Evolutionary conservation across 2,113 vertebrate genomes (phyloP).

Genomic region (Brachirus orientalis): DNA sequence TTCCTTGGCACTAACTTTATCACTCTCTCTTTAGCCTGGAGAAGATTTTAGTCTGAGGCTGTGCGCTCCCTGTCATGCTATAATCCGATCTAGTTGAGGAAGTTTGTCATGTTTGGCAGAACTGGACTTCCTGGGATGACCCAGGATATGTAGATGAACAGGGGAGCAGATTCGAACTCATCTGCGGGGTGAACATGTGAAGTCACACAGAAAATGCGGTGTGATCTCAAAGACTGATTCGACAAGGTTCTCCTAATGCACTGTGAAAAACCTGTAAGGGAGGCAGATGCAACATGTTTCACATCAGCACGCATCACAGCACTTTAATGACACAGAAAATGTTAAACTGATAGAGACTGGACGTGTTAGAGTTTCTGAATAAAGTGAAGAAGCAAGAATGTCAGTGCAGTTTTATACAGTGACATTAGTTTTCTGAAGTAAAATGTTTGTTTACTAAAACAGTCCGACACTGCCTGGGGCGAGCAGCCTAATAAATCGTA

Average conservation of each 20-base stretch:
- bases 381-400: constrained; percentile 18
- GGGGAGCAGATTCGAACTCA: constrained; percentile 50
- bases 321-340: constrained; percentile 59
- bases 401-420: constrained; percentile 25
- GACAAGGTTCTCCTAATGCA: constrained; percentile 64
- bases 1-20: constrained; percentile 76
- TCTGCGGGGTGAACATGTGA: constrained; percentile 72
- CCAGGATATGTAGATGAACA: constrained; percentile 69
- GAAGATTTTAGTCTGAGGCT: constrained; percentile 56
- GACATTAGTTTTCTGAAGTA: constrained; percentile 35
- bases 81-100: constrained; percentile 67
- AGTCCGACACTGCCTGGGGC: constrained; percentile 26
- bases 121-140: constrained; percentile 64
- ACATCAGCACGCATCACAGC: constrained; percentile 58
- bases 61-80: constrained; percentile 41
- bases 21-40: constrained; percentile 71
- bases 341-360: constrained; percentile 61
- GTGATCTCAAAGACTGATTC: constrained; percentile 69
- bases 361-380: constrained; percentile 52
- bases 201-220: constrained; percentile 76
- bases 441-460: constrained; percentile 42
- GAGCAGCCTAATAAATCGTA: too few species aligned
- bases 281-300: constrained; percentile 70
- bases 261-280: constrained; percentile 77
- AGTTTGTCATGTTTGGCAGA: constrained; percentile 79